These are phyloP conservation scores for Nemoura dubitans DNA, from an alignment of 2,888 invertebrate species.

Conservation along the genomic window DNA sequence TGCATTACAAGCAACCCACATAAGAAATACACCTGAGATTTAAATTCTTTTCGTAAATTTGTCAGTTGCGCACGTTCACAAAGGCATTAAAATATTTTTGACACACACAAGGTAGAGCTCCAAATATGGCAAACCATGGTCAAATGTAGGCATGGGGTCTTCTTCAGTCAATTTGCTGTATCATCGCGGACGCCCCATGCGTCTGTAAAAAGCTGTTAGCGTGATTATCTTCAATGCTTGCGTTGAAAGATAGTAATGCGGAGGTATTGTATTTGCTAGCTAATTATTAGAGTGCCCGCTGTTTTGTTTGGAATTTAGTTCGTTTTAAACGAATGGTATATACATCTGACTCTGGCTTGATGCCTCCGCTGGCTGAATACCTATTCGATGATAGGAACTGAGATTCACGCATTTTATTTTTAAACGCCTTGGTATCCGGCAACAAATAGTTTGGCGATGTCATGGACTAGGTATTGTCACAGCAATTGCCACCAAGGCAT, in stretches of 20 bases:
- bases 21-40: not conserved
- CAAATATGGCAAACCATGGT: not conserved
- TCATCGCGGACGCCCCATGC: not conserved
- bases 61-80: not conserved
- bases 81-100: not conserved
- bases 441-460: constrained; percentile 4
- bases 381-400: constrained; percentile 13
- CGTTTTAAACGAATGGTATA: not conserved
- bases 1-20: not conserved
- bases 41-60: not conserved
- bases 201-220: not conserved
- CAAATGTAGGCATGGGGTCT: not conserved
- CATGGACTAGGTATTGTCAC: not conserved
- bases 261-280: not conserved
- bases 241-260: not conserved
- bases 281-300: not conserved
- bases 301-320: not conserved
- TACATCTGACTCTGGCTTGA: not conserved
- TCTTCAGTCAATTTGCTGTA: not conserved
- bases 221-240: not conserved
- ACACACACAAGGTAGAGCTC: not conserved
- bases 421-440: not conserved
- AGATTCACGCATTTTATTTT: constrained; percentile 15
- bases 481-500: constrained; percentile 14
- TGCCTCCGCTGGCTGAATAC: constrained; percentile 8